Percentiles rank a stretch among this genome's conserved stretches.
phyloP scores from a whole-genome alignment of 2,797 vertebrate species.

The Orestias chungarensis region DNA sequence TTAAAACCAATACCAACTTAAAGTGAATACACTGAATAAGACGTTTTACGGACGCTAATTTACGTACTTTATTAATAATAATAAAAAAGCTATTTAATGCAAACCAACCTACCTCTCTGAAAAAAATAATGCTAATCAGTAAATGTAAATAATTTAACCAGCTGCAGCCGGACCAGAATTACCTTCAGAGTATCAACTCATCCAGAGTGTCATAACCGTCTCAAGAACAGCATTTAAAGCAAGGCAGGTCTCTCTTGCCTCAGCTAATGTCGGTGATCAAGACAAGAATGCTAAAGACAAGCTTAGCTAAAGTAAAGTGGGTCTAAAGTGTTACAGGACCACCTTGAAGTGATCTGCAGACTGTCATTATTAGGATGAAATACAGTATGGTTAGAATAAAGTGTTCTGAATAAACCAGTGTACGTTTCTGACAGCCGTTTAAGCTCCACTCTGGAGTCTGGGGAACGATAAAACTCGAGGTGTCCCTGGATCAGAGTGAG shows the following conservation, averaged over 20 bases:
- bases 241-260: neutral
- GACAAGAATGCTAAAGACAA: neutral
- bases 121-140: no score
- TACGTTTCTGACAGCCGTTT: conserved; percentile 4
- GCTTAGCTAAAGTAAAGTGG: neutral
- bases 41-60: no score
- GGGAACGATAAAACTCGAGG: conserved; percentile 14
- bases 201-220: no score
- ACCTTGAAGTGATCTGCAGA: neutral
- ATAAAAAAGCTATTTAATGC: no score
- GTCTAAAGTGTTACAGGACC: neutral
- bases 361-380: neutral
- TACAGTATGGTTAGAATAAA: conserved; percentile 1
- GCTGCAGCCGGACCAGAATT: no score
- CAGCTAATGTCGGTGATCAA: neutral
- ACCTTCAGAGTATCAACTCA: no score
- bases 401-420: neutral
- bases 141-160: no score
- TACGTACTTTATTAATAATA: no score
- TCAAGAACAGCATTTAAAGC: neutral
- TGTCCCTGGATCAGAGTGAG: conserved; percentile 37
- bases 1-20: no score
- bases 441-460: neutral
- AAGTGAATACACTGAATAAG: no score
- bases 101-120: no score